Evolutionary conservation across 53 echinoderm and acorn worm genomes (phyloP).

Genomic region (Hippasteria phrygiana): DNA sequence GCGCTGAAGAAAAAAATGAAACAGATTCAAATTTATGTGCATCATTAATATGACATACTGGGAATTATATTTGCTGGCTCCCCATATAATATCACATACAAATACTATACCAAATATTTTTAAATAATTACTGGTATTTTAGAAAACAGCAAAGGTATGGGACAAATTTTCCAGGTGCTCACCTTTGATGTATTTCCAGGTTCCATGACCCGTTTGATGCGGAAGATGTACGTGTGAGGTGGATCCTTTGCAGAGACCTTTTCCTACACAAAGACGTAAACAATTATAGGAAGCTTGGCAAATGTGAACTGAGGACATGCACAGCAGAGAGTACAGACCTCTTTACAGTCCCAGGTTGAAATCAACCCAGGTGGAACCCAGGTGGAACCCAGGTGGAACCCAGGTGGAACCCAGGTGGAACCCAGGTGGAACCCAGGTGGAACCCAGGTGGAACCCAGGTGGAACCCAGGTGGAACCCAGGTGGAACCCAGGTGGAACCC

Average conservation of each 20-base stretch:
- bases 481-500: too few species aligned
- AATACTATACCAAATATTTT: not conserved
- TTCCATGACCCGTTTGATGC: conserved; percentile 93
- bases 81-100: not conserved
- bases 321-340: too few species aligned
- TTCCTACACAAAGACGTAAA: conserved; percentile 66
- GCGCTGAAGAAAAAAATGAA: conserved; percentile 78
- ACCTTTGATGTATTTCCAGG: conserved; percentile 98
- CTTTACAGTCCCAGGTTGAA: too few species aligned
- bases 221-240: conserved; percentile 83
- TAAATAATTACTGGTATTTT: not conserved
- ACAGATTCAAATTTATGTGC: not conserved
- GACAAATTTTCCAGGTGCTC: conserved; percentile 13
- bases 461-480: too few species aligned
- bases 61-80: too few species aligned
- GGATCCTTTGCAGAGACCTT: conserved; percentile 96
- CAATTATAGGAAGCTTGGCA: not conserved
- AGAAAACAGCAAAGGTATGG: not conserved
- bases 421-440: too few species aligned
- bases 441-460: too few species aligned
- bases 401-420: too few species aligned
- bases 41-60: too few species aligned
- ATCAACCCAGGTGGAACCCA: too few species aligned
- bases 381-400: too few species aligned
- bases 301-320: too few species aligned